Evolutionary conservation across 2,797 vertebrate species (phyloP), one percentile per base, ranked within the genome.

Genomic region (Pterois miles): DNA sequence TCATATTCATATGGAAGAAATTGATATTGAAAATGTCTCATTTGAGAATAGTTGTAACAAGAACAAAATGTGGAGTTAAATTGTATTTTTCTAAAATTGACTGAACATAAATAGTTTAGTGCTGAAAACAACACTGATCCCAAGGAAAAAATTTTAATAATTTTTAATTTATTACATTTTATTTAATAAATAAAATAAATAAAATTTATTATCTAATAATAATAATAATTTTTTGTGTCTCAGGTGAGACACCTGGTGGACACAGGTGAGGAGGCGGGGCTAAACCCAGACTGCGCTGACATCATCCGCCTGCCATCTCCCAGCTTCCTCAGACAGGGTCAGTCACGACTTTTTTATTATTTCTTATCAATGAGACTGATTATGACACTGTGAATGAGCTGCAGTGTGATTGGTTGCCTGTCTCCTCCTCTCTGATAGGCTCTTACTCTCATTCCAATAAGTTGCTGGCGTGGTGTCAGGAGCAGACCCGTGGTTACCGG

Each of bases 161-260:
- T n/a, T n/a, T n/a, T n/a, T n/a, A n/a, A n/a, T n/a, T n/a, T n/a
- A n/a, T n/a, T n/a, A n/a, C n/a, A n/a, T n/a, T n/a, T n/a, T n/a
- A n/a, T n/a, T n/a, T n/a, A n/a, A n/a, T n/a, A n/a, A n/a, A n/a
- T n/a, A n/a, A n/a, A n/a, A n/a, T n/a, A n/a, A n/a, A n/a, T n/a
- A n/a, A n/a, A n/a, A n/a, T n/a, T n/a, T n/a, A n/a, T n/a, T n/a
- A n/a, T n/a, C n/a, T n/a, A n/a, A n/a, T n/a, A n/a, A n/a, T n/a
- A n/a, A n/a, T n/a, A n/a, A n/a, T n/a, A n/a, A n/a, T n/a, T n/a
- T n/a, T 29, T 38, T 40, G 43, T 29, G 6, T 63, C 80, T 10
- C 59, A 99, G 98, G 97, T 99, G 62, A 95, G 95, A 60, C 97
- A 99, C 81, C 94, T 99, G 60, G 95, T 98, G 65, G 95, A 98